A percentile compares a stretch with the other conserved stretches of the same genome.
phyloP scores from a whole-genome alignment of 2,888 invertebrate species.

The Tachina fera region DNA sequence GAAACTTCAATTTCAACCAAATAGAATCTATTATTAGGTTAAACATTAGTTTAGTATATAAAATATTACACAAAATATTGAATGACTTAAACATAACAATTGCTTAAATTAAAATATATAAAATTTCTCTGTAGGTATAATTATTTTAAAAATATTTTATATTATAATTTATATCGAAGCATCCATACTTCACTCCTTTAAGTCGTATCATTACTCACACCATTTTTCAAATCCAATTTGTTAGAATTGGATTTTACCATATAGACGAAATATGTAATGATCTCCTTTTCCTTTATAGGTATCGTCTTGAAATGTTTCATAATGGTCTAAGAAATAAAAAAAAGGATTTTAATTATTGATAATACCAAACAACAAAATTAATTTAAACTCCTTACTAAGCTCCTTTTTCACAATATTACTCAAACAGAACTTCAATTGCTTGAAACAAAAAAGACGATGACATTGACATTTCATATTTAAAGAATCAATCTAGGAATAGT shows the following conservation, averaged over 20 bases:
- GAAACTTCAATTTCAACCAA: constrained; percentile 41
- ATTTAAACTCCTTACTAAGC: no score
- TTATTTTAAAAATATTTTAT: constrained; percentile 46
- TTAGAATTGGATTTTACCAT: constrained; percentile 94
- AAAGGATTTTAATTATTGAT: constrained; percentile 15
- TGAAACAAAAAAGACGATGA: no score
- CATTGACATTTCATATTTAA: no score
- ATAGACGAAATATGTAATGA: constrained; percentile 96
- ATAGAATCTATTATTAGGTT: constrained; percentile 14
- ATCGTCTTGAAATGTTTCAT: constrained; percentile 98
- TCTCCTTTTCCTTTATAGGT: constrained; percentile 97
- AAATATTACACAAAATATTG: constrained; percentile 69
- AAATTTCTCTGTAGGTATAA: constrained; percentile 18
- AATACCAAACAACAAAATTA: background rate
- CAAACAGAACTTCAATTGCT: no score
- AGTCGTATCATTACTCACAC: constrained; percentile 81
- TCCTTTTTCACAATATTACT: no score
- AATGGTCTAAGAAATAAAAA: constrained; percentile 88
- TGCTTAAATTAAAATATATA: constrained; percentile 56
- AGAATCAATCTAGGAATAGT: no score
- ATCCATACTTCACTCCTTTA: constrained; percentile 68
- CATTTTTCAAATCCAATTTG: constrained; percentile 82
- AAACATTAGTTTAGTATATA: constrained; percentile 41
- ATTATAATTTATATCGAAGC: constrained; percentile 22
- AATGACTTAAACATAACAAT: constrained; percentile 68